These are phyloP conservation scores for Onychomys arenicola DNA, from an alignment of 2,797 vertebrate genomes.

Conservation along the genomic window DNA sequence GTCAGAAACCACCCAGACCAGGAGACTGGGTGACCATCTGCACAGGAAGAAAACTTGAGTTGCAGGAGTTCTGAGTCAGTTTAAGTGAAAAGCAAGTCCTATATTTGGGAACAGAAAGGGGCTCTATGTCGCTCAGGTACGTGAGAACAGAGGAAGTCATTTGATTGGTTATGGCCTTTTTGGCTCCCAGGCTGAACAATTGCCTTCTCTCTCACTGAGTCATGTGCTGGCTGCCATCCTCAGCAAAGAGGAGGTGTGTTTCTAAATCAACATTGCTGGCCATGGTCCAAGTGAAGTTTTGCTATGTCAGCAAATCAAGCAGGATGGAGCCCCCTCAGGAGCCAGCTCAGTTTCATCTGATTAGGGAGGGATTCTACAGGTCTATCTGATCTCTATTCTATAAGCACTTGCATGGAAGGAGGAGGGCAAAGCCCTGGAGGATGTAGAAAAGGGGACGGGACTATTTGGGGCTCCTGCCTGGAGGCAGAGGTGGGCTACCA, in stretches of 20 bases:
- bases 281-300: not conserved
- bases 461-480: not conserved
- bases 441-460: not conserved
- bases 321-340: not conserved
- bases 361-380: too few species aligned
- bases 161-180: not conserved
- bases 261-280: not conserved
- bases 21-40: not conserved
- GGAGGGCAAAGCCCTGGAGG: not conserved
- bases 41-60: not conserved
- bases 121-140: not conserved
- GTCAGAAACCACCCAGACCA: not conserved
- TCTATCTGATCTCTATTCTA: not conserved
- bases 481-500: too few species aligned
- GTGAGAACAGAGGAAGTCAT: not conserved
- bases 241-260: not conserved
- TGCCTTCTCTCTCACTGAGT: not conserved
- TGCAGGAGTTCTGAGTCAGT: not conserved
- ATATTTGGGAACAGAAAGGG: not conserved
- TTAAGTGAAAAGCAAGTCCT: not conserved
- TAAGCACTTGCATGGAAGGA: not conserved
- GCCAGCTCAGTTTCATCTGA: not conserved
- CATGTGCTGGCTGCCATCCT: too few species aligned
- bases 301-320: not conserved
- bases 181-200: not conserved